A percentile compares a stretch with the other conserved stretches of the same genome.
Evolutionary conservation across 2,113 vertebrate species (phyloP).

Genomic region (Pedionomus torquatus): DNA sequence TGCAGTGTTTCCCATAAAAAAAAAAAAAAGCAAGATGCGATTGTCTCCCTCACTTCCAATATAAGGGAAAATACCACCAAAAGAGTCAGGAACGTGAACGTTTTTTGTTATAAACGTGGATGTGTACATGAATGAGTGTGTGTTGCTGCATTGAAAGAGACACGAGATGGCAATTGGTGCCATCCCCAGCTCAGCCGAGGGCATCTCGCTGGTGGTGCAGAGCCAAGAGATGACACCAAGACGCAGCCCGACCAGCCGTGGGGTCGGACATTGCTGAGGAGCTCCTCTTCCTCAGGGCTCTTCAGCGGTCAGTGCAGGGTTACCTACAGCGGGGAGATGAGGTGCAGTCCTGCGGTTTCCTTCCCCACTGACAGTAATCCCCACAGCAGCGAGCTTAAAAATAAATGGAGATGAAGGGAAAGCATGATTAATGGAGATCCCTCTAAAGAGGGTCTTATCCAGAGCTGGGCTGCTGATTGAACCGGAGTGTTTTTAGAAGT

Average conservation of each 20-base stretch:
- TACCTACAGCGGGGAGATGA: not conserved
- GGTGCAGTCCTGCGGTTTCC: not conserved
- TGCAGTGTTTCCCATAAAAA: not conserved
- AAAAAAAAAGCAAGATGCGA: not conserved
- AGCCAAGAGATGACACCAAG: not conserved
- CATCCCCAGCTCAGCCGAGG: not conserved
- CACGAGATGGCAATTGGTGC: not conserved
- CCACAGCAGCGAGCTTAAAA: not conserved
- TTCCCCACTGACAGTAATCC: not conserved
- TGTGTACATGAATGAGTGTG: not conserved
- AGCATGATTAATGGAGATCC: not conserved
- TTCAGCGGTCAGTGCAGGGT: not conserved
- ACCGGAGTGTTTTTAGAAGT: not conserved
- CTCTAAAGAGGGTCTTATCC: not conserved
- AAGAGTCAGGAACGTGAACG: not conserved
- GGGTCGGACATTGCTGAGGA: not conserved
- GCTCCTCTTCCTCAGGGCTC: not conserved
- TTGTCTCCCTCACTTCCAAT: not conserved
- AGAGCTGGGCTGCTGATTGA: not conserved
- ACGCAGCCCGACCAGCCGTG: not conserved
- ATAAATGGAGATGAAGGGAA: not conserved
- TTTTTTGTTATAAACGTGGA: not conserved
- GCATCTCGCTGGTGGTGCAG: rapidly evolving
- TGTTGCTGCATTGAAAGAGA: not conserved
- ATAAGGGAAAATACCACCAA: not conserved